A percentile compares a stretch with the other conserved stretches of the same genome.
Conservation (phyloP, 2,888 invertebrate species). For the Heteromyza rotundicornis region DNA sequence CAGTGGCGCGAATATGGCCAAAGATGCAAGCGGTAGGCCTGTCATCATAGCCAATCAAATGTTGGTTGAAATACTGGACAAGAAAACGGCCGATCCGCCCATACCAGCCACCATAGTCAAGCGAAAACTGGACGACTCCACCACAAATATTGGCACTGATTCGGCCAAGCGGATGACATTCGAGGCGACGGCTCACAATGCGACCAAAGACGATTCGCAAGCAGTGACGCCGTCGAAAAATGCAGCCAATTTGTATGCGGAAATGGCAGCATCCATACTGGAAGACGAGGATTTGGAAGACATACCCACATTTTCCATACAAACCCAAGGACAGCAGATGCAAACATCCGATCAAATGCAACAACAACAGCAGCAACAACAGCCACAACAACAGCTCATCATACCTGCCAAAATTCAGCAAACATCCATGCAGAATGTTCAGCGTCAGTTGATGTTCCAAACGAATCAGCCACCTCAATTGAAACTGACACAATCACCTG, state of each 20-base stretch:
- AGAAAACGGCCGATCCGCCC: constrained; percentile 65
- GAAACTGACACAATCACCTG: constrained; percentile 39
- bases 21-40: constrained; percentile 65
- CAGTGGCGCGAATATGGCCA: constrained; percentile 58
- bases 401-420: constrained; percentile 47
- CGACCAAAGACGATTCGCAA: constrained; percentile 41
- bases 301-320: constrained; percentile 39
- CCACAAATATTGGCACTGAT: constrained; percentile 34
- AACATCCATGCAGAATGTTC: constrained; percentile 44
- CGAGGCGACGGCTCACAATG: constrained; percentile 40
- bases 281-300: constrained; percentile 76
- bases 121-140: constrained; percentile 45
- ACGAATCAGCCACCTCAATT: constrained; percentile 46
- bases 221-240: constrained; percentile 70
- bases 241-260: constrained; percentile 85
- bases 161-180: constrained; percentile 64
- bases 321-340: constrained; percentile 39
- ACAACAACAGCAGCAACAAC: constrained; percentile 34
- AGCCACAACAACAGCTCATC: constrained; percentile 53
- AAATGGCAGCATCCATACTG: constrained; percentile 81
- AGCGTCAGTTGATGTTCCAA: constrained; percentile 57
- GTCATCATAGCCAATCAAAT: constrained; percentile 70
- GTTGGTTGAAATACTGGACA: constrained; percentile 83
- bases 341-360: constrained; percentile 20
- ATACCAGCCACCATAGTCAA: constrained; percentile 36